Conservation (phyloP, 2,797 vertebrate genomes). For the Helarctos malayanus region DNA sequence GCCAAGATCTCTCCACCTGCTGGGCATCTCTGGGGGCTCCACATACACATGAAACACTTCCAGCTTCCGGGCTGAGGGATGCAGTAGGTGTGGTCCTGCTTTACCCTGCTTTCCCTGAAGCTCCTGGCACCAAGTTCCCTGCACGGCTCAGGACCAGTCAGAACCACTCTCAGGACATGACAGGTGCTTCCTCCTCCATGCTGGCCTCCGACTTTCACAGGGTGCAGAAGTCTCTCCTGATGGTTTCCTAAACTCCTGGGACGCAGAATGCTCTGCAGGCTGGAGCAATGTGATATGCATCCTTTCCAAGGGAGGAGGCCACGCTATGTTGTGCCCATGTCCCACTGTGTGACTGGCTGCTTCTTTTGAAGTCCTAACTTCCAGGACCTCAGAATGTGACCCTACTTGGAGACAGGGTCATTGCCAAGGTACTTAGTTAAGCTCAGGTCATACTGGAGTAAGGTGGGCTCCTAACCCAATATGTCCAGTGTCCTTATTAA, state of each 20-base stretch:
- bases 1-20: accelerated
- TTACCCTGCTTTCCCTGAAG: accelerated
- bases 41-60: accelerated
- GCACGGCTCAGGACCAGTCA: neutral
- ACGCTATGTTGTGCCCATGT: too few relatives aligned
- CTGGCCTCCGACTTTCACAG: neutral
- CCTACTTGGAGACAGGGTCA: neutral
- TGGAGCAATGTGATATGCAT: accelerated
- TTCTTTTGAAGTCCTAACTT: neutral
- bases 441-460: neutral
- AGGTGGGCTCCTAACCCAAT: neutral
- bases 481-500: neutral
- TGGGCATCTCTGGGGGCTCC: neutral
- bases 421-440: neutral
- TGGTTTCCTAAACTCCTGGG: neutral
- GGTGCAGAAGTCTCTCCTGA: neutral
- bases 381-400: neutral
- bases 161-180: neutral
- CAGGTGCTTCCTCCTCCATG: neutral
- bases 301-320: neutral
- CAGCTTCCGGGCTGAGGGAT: accelerated
- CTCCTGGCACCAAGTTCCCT: neutral
- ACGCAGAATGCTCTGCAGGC: accelerated
- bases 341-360: neutral
- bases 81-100: neutral